Evolutionary conservation across 2,113 vertebrate species (phyloP).

Genomic region (Neoarius graeffei): DNA sequence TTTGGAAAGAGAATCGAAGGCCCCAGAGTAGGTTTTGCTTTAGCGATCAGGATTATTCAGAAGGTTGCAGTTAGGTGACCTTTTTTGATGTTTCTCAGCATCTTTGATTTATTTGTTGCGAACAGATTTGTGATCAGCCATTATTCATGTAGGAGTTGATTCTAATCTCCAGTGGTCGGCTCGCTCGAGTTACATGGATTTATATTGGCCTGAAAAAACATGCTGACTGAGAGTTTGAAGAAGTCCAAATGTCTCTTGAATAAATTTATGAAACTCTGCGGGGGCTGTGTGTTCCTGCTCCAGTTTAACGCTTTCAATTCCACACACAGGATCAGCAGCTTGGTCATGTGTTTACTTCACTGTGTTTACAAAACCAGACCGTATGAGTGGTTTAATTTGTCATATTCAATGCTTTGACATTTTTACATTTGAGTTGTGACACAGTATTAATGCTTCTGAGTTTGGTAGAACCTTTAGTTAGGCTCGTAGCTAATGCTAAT

Average conservation of each 20-base stretch:
- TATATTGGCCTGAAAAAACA: constrained; percentile 12
- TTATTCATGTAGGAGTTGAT: constrained; percentile 29
- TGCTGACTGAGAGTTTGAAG: constrained; percentile 24
- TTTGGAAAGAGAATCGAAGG: background rate
- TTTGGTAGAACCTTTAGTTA: background rate
- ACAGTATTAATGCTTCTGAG: background rate
- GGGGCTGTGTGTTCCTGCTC: background rate
- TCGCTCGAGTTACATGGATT: constrained; percentile 5
- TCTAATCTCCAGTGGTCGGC: constrained; percentile 15
- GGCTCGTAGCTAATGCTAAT: background rate
- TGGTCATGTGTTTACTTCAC: background rate
- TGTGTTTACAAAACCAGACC: background rate
- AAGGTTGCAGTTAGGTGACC: background rate
- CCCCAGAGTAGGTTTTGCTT: background rate
- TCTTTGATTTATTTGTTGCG: constrained; percentile 9
- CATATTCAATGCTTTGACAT: background rate
- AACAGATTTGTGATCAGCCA: constrained; percentile 24
- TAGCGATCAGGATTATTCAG: background rate
- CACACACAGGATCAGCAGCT: background rate
- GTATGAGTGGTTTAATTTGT: background rate
- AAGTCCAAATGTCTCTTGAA: constrained; percentile 25
- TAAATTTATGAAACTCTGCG: background rate
- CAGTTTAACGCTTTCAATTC: background rate
- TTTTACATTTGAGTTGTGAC: background rate
- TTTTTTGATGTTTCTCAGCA: background rate